A percentile compares a stretch with the other conserved stretches of the same genome.
These are phyloP conservation scores for Chaetodon trifasciatus DNA, from an alignment of 2,797 vertebrate species.

Conservation along the genomic window DNA sequence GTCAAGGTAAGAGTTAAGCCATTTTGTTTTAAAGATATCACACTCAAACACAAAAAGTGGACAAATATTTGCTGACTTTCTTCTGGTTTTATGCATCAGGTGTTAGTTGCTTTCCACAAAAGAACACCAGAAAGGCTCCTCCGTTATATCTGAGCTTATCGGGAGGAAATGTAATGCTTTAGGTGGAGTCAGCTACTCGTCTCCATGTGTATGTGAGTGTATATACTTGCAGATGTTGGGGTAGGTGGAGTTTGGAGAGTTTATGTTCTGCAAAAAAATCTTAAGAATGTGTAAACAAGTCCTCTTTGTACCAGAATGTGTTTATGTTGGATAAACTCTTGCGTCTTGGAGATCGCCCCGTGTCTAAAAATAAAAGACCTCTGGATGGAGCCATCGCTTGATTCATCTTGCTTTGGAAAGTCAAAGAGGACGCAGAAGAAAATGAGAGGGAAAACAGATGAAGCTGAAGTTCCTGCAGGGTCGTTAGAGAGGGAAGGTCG, in stretches of 20 bases:
- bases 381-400: constrained; percentile 49
- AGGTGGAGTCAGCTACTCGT: constrained; percentile 50
- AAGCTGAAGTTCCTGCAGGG: constrained; percentile 34
- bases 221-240: constrained; percentile 49
- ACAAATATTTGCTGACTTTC: not conserved
- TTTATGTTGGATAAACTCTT: constrained; percentile 81
- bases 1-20: constrained; percentile 90
- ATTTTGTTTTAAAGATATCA: not conserved
- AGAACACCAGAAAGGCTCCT: not conserved
- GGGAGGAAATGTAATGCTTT: constrained; percentile 58
- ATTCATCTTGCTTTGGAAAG: constrained; percentile 64
- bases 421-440: constrained; percentile 38
- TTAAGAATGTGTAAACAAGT: constrained; percentile 82
- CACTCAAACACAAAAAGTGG: not conserved
- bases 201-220: constrained; percentile 5
- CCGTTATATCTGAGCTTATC: constrained; percentile 51
- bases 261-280: constrained; percentile 68
- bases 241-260: constrained; percentile 52
- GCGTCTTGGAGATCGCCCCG: constrained; percentile 65
- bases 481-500: constrained; percentile 38
- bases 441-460: constrained; percentile 29
- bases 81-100: not conserved
- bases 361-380: constrained; percentile 80
- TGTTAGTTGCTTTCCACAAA: not conserved
- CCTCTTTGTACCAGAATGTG: constrained; percentile 76